These are phyloP conservation scores for Pampusana beccarii DNA, from an alignment of 2,113 vertebrate genomes.

Conservation along the genomic window DNA sequence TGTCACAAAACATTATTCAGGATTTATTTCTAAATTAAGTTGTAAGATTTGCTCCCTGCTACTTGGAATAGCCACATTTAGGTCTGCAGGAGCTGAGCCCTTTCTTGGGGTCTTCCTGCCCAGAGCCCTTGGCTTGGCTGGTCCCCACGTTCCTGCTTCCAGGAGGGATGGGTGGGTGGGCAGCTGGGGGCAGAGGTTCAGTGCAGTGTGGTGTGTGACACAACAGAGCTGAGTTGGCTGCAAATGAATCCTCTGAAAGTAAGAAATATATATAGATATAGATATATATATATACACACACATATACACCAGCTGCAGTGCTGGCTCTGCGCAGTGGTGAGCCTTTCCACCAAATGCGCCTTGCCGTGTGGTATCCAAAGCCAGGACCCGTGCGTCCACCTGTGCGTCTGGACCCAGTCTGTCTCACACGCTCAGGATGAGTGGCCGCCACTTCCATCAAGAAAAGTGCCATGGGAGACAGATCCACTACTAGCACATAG, in stretches of 20 bases:
- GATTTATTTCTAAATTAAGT: neutral
- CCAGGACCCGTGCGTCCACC: neutral
- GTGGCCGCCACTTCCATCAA: neutral
- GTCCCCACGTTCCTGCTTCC: neutral
- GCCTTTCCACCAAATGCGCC: neutral
- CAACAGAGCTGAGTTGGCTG: neutral
- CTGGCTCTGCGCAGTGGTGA: rapidly evolving
- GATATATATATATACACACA: too few relatives aligned
- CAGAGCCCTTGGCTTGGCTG: neutral
- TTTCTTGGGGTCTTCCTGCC: neutral
- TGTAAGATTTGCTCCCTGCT: neutral
- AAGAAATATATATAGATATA: neutral
- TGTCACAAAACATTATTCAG: neutral
- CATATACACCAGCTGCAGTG: rapidly evolving
- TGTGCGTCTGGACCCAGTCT: neutral
- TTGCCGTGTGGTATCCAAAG: too few relatives aligned
- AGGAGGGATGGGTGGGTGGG: neutral
- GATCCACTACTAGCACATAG: neutral
- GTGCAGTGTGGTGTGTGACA: rapidly evolving
- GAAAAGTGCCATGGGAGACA: neutral
- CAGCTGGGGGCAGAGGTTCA: neutral
- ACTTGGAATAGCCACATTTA: neutral
- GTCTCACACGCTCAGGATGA: neutral
- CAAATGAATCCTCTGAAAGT: neutral
- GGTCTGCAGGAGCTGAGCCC: neutral